These are phyloP conservation scores for Scaptomyza hsui DNA, from an alignment of 1,140 invertebrate genomes.

Conservation along the genomic window DNA sequence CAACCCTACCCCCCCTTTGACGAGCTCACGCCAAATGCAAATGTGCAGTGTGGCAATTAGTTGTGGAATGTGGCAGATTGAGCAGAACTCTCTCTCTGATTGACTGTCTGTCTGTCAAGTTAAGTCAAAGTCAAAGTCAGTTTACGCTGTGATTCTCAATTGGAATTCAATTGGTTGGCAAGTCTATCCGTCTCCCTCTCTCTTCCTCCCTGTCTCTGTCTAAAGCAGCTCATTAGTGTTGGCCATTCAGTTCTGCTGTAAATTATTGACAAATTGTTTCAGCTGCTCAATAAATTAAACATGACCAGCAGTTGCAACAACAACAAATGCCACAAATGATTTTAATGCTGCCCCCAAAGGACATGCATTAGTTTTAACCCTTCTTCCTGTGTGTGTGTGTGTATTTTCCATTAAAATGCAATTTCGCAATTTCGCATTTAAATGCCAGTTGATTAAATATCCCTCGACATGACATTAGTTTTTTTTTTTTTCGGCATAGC, in stretches of 20 bases:
- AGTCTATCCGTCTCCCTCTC: constrained; percentile 16
- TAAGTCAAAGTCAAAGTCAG: neutral
- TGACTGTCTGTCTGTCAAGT: constrained; percentile 30
- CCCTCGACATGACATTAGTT: constrained; percentile 12
- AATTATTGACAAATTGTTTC: constrained; percentile 51
- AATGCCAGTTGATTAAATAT: constrained; percentile 49
- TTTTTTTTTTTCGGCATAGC: constrained; percentile 4
- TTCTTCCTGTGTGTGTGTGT: constrained; percentile 1
- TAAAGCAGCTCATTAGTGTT: constrained; percentile 64
- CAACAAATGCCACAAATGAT: constrained; percentile 28
- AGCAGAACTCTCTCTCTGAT: constrained; percentile 36
- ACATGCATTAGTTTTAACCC: constrained; percentile 2
- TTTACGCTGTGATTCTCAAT: constrained; percentile 39
- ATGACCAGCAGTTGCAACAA: constrained; percentile 13
- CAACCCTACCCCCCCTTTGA: neutral
- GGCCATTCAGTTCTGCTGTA: constrained; percentile 45
- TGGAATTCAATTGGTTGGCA: constrained; percentile 70
- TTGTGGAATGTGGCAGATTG: constrained; percentile 29
- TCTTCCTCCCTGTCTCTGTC: neutral
- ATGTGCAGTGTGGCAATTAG: constrained; percentile 3
- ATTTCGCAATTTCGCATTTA: constrained; percentile 34
- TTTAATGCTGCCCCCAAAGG: constrained; percentile 12
- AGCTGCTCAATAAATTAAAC: constrained; percentile 44
- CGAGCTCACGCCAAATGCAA: constrained; percentile 4
- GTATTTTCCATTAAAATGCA: constrained; percentile 36